phyloP scores from a whole-genome alignment of 2,888 invertebrate genomes.

The Mesorhabditis belari region DNA sequence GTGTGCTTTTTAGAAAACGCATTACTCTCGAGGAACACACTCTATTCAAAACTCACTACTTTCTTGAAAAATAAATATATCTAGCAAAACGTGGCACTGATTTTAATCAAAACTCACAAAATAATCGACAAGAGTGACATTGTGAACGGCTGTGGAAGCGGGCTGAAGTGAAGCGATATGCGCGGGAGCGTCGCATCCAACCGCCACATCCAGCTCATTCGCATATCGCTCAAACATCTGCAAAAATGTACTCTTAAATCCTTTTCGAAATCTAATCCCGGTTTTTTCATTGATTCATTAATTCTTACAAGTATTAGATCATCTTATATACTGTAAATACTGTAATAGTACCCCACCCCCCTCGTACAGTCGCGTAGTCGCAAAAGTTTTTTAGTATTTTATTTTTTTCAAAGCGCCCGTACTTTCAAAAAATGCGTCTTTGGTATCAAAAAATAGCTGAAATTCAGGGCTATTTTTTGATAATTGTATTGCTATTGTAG shows the following conservation, averaged over 20 bases:
- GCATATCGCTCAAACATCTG: slow-evolving; percentile 38
- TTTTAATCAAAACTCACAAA: slow-evolving; percentile 15
- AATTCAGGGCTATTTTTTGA: no score
- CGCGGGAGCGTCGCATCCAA: slow-evolving; percentile 21
- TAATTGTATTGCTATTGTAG: no score
- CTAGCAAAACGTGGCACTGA: neutral
- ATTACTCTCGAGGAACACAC: no score
- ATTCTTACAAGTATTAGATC: neutral
- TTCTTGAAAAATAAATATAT: neutral
- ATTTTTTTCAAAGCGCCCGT: no score
- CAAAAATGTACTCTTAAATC: neutral
- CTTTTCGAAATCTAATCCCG: neutral
- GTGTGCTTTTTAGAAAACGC: no score
- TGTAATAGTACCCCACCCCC: no score
- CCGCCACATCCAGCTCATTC: slow-evolving; percentile 29
- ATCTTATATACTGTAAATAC: no score
- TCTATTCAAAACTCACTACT: neutral
- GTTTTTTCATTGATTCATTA: neutral
- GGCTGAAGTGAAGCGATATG: slow-evolving; percentile 31
- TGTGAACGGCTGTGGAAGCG: slow-evolving; percentile 28
- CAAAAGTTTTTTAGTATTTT: no score
- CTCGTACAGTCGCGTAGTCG: no score
- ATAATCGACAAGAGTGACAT: slow-evolving; percentile 17
- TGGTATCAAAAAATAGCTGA: no score
- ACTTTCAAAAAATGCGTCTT: no score